These are phyloP conservation scores for Manis crassicaudata DNA, from an alignment of 2,797 vertebrate species.

Conservation along the genomic window DNA sequence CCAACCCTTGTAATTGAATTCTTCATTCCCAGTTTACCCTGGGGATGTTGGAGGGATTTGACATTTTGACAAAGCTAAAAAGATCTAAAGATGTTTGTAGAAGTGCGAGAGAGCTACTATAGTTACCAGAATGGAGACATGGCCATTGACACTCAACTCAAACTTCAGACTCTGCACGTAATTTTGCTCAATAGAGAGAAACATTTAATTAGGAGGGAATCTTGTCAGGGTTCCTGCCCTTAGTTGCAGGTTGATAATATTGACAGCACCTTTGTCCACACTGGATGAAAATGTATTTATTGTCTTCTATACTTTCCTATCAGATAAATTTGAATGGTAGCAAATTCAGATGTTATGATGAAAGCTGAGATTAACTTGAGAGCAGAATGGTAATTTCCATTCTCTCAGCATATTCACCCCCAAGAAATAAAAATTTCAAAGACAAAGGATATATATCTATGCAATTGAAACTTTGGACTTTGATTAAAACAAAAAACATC, in stretches of 20 bases:
- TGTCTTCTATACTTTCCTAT: conserved; percentile 57
- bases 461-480: conserved; percentile 42
- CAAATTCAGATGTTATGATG: conserved; percentile 48
- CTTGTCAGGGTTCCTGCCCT: conserved; percentile 75
- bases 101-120: conserved; percentile 32
- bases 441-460: conserved; percentile 34
- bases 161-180: conserved; percentile 65
- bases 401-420: conserved; percentile 19
- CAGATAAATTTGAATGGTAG: conserved; percentile 24
- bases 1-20: conserved; percentile 19
- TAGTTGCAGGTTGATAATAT: conserved; percentile 64
- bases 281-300: conserved; percentile 72
- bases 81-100: conserved; percentile 45
- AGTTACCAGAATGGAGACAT: not conserved
- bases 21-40: not conserved
- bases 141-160: conserved; percentile 52
- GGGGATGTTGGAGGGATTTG: not conserved
- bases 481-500: conserved; percentile 49
- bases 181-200: conserved; percentile 69
- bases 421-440: conserved; percentile 33
- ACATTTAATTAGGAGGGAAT: conserved; percentile 83
- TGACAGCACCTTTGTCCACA: conserved; percentile 77
- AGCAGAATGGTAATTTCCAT: conserved; percentile 57
- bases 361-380: not conserved
- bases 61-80: conserved; percentile 60